Evolutionary conservation across 2,888 invertebrate genomes (phyloP), one percentile per base, ranked within the genome.

Genomic region (Podotricha telesiphe): DNA sequence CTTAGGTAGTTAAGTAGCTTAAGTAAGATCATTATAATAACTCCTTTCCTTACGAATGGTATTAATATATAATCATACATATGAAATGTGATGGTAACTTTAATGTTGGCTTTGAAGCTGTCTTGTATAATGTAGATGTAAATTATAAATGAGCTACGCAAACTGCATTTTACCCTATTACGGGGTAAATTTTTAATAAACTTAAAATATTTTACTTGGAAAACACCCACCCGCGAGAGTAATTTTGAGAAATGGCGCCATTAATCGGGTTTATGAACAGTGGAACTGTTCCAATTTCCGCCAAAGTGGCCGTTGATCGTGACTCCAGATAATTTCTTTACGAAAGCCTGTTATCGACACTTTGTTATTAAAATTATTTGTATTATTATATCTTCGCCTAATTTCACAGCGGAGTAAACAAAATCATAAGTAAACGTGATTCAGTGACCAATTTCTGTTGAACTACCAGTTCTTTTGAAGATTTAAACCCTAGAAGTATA

Each of bases 211-310:
- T 53, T 59, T 61, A 50, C 53, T 51, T 34, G 51, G 15, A 48
- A 67, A 58, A 20, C 45, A 55, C 28, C 47, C 17, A 20, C 42
- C 8, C 17, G 5, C 11, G 55, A 17, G 63, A 55, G 34, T 19
- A 66, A 64, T 63, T 71, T 67, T 71, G 64, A 69, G 66, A 22
- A 64, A 69, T 64, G 45, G 7, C 58, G 42, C 53, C 59, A 69
- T 71, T 66, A 64, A 63, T 56, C 51, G 56, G 62, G 62, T 50
- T 61, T 58, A 68, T 62, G 56, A 19, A 47, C 61, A 53, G 40
- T 67, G 70, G 64, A 63, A 45, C 37, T 65, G 51, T 62, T 68
- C 58, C 63, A 66, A 68, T 65, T 68, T 66, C 40, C 20, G 63
- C 19, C 62, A 34, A 48, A 67, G 61, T 61, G 53, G 51, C 64